phyloP scores from a whole-genome alignment of 1,140 invertebrate genomes.

The Sycophaga agraensis region DNA sequence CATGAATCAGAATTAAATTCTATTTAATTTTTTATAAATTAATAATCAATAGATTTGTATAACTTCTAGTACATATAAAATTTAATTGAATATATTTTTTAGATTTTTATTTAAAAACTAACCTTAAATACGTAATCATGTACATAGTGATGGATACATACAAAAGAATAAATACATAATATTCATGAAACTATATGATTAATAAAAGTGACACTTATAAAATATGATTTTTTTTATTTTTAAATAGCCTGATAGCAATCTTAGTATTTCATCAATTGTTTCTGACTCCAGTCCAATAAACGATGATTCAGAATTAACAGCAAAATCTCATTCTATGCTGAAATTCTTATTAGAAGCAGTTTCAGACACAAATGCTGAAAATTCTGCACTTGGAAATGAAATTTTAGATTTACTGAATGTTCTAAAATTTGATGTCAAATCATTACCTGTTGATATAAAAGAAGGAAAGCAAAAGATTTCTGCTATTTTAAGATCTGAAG shows the following conservation, averaged over 20 bases:
- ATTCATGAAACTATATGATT: not conserved
- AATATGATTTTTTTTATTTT: not conserved
- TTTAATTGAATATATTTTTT: not conserved
- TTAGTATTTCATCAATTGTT: constrained; percentile 20
- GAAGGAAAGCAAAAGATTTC: constrained; percentile 38
- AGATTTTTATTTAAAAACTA: not conserved
- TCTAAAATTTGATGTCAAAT: constrained; percentile 37
- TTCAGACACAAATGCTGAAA: constrained; percentile 42
- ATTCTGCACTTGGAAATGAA: constrained; percentile 37
- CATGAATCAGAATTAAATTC: not conserved
- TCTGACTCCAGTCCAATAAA: constrained; percentile 2
- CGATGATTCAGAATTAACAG: constrained; percentile 13
- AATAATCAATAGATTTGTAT: too few species aligned
- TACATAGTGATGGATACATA: not conserved
- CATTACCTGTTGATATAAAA: constrained; percentile 38
- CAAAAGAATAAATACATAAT: not conserved
- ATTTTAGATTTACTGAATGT: constrained; percentile 33
- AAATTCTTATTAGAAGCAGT: constrained; percentile 37
- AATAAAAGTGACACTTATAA: not conserved
- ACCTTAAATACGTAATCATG: not conserved
- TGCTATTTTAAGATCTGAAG: constrained; percentile 38
- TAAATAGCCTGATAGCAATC: constrained; percentile 16
- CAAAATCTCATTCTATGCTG: constrained; percentile 19
- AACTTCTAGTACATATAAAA: not conserved
- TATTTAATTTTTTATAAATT: not conserved